Percentiles rank a stretch among this genome's conserved stretches.
Conservation (phyloP, 2,113 vertebrate genomes). For the Muntiacus muntjak region DNA sequence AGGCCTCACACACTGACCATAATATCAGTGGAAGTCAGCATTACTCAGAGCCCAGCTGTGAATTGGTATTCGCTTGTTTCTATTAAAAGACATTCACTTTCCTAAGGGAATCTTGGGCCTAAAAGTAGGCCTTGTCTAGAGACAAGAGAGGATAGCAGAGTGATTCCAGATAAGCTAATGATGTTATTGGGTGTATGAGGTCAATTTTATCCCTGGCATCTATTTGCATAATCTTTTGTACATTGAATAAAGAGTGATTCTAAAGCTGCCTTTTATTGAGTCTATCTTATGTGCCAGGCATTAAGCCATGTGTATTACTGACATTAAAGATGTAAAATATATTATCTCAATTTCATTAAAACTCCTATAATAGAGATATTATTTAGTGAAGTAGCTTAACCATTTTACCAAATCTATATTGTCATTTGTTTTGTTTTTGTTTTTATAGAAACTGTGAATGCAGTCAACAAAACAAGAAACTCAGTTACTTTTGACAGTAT, state of each 20-base stretch:
- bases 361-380: neutral
- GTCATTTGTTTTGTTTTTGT: neutral
- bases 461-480: constrained; percentile 57
- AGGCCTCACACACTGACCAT: neutral
- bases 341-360: constrained; percentile 3
- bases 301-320: neutral
- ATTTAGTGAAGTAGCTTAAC: constrained; percentile 19
- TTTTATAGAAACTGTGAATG: constrained; percentile 30
- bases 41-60: neutral
- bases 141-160: neutral
- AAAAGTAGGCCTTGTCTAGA: neutral
- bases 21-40: neutral
- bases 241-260: neutral
- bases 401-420: neutral
- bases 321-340: neutral
- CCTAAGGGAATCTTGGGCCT: neutral
- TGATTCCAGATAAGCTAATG: neutral
- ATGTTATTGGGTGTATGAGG: neutral
- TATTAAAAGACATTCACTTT: neutral
- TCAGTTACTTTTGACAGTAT: neutral
- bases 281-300: neutral
- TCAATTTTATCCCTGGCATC: neutral
- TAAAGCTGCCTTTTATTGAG: neutral
- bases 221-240: neutral
- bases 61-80: neutral